These are phyloP conservation scores for Callorhinus ursinus DNA, from an alignment of 2,113 vertebrate genomes.

Conservation along the genomic window DNA sequence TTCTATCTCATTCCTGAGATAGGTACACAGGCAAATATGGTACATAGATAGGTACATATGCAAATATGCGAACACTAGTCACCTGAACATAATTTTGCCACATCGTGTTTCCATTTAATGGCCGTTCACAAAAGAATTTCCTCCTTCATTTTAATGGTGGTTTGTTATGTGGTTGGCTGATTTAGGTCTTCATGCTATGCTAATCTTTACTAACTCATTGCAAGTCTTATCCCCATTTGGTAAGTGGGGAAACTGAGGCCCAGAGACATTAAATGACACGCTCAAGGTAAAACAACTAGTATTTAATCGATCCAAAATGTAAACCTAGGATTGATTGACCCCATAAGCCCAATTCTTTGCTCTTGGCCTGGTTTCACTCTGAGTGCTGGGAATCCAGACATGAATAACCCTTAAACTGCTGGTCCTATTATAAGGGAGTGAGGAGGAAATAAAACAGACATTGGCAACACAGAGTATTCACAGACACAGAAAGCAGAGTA, in stretches of 20 bases:
- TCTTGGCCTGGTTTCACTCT: constrained; percentile 15
- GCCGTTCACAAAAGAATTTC: neutral
- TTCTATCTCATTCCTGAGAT: constrained; percentile 39
- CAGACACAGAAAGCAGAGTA: neutral
- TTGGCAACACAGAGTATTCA: neutral
- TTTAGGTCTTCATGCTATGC: neutral
- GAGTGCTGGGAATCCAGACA: neutral
- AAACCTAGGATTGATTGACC: neutral
- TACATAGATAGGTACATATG: neutral
- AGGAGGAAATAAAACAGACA: constrained; percentile 27
- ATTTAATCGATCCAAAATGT: neutral
- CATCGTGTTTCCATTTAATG: constrained; percentile 26
- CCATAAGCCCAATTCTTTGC: neutral
- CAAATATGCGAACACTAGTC: constrained; percentile 16
- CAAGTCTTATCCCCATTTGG: neutral
- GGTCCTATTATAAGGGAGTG: neutral
- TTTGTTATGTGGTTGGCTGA: neutral
- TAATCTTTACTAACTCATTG: constrained; percentile 21
- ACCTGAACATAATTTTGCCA: constrained; percentile 22
- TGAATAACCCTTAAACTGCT: constrained; percentile 17
- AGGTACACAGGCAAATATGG: neutral
- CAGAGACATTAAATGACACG: neutral
- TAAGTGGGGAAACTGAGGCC: constrained; percentile 31
- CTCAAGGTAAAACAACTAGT: neutral
- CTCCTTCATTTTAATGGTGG: constrained; percentile 22